Conservation (phyloP, 2,113 vertebrate species). For the Syngnathus scovelli region DNA sequence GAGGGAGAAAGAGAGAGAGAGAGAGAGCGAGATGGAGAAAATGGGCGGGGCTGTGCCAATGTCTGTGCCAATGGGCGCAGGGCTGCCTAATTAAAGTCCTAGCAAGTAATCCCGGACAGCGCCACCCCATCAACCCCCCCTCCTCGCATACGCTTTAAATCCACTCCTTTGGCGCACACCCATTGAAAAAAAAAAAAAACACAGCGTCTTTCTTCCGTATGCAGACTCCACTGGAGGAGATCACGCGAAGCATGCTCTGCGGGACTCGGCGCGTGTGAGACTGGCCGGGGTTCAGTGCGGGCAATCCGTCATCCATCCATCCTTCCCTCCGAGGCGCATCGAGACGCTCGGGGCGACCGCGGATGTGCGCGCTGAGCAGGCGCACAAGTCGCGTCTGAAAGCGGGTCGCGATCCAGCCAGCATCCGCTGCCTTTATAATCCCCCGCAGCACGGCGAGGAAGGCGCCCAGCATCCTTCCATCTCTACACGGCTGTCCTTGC, state of each 20-base stretch:
- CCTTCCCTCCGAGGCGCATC: constrained; percentile 9
- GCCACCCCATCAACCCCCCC: constrained; percentile 36
- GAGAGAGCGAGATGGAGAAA: not conserved
- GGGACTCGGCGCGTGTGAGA: constrained; percentile 39
- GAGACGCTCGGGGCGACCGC: constrained; percentile 10
- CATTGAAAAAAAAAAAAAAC: not conserved
- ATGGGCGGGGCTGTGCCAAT: constrained; percentile 44
- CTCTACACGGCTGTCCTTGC: constrained; percentile 33
- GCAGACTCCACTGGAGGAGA: constrained; percentile 34
- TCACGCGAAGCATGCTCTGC: constrained; percentile 59
- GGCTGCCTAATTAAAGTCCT: constrained; percentile 67
- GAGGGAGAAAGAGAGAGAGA: constrained; percentile 6
- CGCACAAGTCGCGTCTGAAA: not conserved
- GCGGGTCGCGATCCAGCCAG: constrained; percentile 18
- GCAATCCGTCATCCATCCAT: not conserved
- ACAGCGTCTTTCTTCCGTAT: constrained; percentile 36
- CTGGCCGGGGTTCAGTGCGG: constrained; percentile 11
- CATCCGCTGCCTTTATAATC: not conserved
- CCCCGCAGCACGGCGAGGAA: constrained; percentile 19
- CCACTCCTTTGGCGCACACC: constrained; percentile 10
- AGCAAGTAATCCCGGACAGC: constrained; percentile 64
- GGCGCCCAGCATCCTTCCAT: constrained; percentile 34
- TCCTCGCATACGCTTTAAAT: constrained; percentile 37
- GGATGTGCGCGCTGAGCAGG: constrained; percentile 8
- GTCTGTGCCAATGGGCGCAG: constrained; percentile 61